phyloP scores from a whole-genome alignment of 1,140 invertebrate genomes.

The Nilaparvata lugens region DNA sequence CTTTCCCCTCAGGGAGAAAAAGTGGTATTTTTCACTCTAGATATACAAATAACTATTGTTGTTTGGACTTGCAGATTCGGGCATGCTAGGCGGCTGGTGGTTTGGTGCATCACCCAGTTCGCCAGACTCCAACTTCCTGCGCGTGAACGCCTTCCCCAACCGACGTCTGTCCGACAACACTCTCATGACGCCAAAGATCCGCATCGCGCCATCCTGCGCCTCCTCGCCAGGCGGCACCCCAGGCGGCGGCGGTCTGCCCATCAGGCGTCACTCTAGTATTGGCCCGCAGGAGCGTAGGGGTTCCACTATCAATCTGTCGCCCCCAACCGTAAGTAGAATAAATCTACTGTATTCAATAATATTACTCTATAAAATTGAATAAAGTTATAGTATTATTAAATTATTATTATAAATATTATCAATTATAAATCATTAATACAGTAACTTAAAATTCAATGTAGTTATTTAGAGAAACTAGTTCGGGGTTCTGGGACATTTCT shows the following conservation, averaged over 20 bases:
- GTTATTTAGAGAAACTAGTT: too few relatives aligned
- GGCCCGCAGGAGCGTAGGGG: conserved; percentile 77
- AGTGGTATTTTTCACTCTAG: too few relatives aligned
- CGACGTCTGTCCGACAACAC: conserved; percentile 85
- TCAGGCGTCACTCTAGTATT: conserved; percentile 78
- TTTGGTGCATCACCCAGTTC: conserved; percentile 60
- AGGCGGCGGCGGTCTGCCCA: conserved; percentile 62
- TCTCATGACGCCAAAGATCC: conserved; percentile 77
- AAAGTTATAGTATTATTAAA: too few relatives aligned
- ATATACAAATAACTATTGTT: too few relatives aligned
- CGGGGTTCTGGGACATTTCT: too few relatives aligned
- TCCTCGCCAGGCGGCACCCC: conserved; percentile 77
- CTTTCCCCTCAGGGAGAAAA: too few relatives aligned
- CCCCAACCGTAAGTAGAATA: conserved; percentile 61
- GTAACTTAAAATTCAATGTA: too few relatives aligned
- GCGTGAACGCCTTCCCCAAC: conserved; percentile 72
- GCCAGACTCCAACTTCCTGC: conserved; percentile 77
- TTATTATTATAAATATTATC: too few relatives aligned
- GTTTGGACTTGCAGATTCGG: conserved; percentile 37
- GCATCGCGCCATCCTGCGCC: conserved; percentile 72
- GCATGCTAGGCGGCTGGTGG: conserved; percentile 62
- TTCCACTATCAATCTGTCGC: conserved; percentile 75
- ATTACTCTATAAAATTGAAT: too few relatives aligned
- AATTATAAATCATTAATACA: too few relatives aligned
- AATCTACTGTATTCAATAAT: background rate